Percentiles rank a stretch among this genome's conserved stretches.
These are phyloP conservation scores for Macrophya annulata DNA, from an alignment of 2,888 invertebrate genomes.

Conservation along the genomic window DNA sequence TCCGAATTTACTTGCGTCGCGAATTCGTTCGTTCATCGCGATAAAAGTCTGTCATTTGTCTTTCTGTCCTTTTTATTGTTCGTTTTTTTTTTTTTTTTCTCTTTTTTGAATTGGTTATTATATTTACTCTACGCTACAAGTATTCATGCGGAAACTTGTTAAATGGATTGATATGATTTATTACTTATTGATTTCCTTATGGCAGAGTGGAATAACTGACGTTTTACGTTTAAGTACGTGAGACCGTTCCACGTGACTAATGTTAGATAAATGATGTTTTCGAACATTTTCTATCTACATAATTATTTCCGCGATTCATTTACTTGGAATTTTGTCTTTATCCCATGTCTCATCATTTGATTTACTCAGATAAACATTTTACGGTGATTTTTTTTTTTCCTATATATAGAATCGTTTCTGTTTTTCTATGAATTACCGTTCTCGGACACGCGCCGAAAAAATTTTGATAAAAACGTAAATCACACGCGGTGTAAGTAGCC, in stretches of 20 bases:
- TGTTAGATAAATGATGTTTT: neutral
- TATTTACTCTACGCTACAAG: neutral
- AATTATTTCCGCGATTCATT: neutral
- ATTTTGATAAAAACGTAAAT: neutral
- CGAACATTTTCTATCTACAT: neutral
- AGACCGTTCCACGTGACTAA: neutral
- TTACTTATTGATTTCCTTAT: neutral
- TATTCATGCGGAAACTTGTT: neutral
- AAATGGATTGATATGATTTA: neutral
- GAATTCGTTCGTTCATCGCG: neutral
- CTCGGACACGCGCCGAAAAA: neutral
- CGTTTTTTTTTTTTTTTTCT: neutral
- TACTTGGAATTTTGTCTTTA: neutral
- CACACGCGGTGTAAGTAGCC: neutral
- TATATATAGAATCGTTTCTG: too few species aligned
- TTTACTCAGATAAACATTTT: neutral
- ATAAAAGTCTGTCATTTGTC: neutral
- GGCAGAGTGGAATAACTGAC: neutral
- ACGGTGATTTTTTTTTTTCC: neutral
- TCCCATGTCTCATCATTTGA: neutral
- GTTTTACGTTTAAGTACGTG: neutral
- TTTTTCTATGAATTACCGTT: neutral
- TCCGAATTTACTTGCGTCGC: neutral
- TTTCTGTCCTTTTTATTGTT: neutral
- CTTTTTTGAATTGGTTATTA: neutral